These are phyloP conservation scores for Zoanthus sansibaricus DNA, from an alignment of 92 coral and sea anemone species.

Conservation along the genomic window DNA sequence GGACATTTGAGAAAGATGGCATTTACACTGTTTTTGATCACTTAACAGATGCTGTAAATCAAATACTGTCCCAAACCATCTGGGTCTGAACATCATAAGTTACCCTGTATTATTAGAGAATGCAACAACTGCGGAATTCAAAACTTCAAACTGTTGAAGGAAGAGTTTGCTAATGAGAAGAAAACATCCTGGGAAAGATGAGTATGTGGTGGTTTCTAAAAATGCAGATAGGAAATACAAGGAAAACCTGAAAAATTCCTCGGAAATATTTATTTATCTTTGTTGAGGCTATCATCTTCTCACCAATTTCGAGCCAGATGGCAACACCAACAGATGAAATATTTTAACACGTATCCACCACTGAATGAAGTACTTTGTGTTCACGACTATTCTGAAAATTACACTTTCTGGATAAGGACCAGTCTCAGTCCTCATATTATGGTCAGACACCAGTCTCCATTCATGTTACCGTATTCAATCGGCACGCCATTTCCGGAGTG, in stretches of 20 bases:
- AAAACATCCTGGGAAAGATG: background rate
- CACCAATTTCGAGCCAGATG: background rate
- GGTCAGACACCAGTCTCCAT: background rate
- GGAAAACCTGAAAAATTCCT: too few species aligned
- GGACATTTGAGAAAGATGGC: background rate
- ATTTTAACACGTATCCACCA: background rate
- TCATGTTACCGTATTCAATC: background rate
- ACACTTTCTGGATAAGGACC: background rate
- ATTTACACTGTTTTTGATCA: background rate
- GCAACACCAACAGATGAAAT: background rate
- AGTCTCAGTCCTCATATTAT: background rate
- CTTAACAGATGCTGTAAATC: background rate
- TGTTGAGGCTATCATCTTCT: too few species aligned
- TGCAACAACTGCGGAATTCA: too few species aligned
- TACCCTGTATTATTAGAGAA: background rate
- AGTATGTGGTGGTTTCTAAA: background rate
- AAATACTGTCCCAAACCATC: background rate
- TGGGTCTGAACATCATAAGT: background rate
- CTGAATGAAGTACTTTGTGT: background rate
- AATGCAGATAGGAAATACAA: too few species aligned
- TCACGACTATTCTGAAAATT: background rate
- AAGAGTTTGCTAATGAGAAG: background rate
- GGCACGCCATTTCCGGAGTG: background rate
- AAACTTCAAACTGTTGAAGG: background rate
- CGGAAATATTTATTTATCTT: too few species aligned